Evolutionary conservation across 2,113 vertebrate genomes (phyloP).

Genomic region (Aphyosemion australe): DNA sequence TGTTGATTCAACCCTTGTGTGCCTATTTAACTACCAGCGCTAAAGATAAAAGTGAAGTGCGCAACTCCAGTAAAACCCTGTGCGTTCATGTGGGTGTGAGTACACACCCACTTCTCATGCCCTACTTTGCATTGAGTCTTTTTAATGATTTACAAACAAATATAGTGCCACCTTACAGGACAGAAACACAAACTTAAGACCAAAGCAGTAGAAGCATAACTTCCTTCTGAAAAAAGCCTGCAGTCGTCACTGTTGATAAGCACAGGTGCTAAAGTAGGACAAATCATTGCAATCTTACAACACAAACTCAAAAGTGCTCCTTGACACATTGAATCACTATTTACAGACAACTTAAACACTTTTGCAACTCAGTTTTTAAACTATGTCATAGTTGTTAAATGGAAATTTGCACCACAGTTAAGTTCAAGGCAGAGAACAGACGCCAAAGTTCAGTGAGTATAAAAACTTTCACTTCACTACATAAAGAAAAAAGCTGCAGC

Average conservation of each 20-base stretch:
- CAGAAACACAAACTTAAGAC: not conserved
- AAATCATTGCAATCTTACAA: slow-evolving; percentile 3
- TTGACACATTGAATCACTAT: slow-evolving; percentile 13
- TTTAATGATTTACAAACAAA: slow-evolving; percentile 12
- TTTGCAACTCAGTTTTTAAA: slow-evolving; percentile 19
- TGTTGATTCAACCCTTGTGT: not conserved
- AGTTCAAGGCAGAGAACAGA: not conserved
- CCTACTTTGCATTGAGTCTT: slow-evolving; percentile 17
- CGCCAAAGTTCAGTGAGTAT: slow-evolving; percentile 1
- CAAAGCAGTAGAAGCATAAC: not conserved
- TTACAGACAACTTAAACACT: slow-evolving; percentile 1
- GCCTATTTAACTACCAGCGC: slow-evolving; percentile 15
- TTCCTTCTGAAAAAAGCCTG: not conserved
- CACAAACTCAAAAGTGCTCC: not conserved
- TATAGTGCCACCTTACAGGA: not conserved
- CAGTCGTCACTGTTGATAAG: slow-evolving; percentile 6
- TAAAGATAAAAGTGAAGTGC: slow-evolving; percentile 59
- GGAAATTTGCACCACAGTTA: not conserved
- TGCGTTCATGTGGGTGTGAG: slow-evolving; percentile 57
- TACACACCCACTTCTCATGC: slow-evolving; percentile 75
- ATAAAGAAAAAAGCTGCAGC: slow-evolving; percentile 1
- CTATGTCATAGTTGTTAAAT: not conserved
- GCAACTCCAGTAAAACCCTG: slow-evolving; percentile 47
- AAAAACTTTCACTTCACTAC: not conserved
- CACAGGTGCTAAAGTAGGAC: slow-evolving; percentile 14